Evolutionary conservation across 1,140 invertebrate species (phyloP).

Genomic region (Papilio polyxenes): DNA sequence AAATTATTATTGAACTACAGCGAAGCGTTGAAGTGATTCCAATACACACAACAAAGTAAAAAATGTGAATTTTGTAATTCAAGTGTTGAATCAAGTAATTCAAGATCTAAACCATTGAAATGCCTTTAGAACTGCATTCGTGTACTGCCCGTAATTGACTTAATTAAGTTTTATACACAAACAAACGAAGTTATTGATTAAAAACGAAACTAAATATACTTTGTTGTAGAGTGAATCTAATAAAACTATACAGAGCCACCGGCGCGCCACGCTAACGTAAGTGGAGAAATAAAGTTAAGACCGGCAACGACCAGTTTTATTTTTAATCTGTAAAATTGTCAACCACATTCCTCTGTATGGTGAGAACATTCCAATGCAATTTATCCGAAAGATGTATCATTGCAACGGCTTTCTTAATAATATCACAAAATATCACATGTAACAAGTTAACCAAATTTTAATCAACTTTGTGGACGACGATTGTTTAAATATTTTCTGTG

Average conservation of each 20-base stretch:
- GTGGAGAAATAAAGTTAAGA: background rate
- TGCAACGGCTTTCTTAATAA: background rate
- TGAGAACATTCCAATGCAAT: slow-evolving; percentile 6
- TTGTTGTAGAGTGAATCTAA: too few relatives aligned
- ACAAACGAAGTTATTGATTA: background rate
- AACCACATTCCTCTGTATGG: background rate
- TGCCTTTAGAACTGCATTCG: background rate
- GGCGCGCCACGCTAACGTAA: background rate
- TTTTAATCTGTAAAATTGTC: slow-evolving; percentile 17
- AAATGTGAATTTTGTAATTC: too few relatives aligned
- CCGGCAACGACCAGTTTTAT: slow-evolving; percentile 12
- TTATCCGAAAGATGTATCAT: background rate
- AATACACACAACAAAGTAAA: too few relatives aligned
- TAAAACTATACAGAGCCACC: background rate
- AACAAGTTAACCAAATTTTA: background rate
- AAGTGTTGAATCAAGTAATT: background rate
- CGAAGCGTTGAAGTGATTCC: too few relatives aligned
- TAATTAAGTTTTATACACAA: background rate
- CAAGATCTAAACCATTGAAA: too few relatives aligned
- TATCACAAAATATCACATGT: background rate
- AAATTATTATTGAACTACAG: background rate
- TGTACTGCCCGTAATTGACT: background rate
- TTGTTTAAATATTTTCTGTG: background rate
- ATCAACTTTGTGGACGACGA: too few relatives aligned
- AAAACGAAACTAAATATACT: background rate